These are phyloP conservation scores for Minunthozetes semirufus DNA, from an alignment of 2,888 invertebrate genomes.

Conservation along the genomic window DNA sequence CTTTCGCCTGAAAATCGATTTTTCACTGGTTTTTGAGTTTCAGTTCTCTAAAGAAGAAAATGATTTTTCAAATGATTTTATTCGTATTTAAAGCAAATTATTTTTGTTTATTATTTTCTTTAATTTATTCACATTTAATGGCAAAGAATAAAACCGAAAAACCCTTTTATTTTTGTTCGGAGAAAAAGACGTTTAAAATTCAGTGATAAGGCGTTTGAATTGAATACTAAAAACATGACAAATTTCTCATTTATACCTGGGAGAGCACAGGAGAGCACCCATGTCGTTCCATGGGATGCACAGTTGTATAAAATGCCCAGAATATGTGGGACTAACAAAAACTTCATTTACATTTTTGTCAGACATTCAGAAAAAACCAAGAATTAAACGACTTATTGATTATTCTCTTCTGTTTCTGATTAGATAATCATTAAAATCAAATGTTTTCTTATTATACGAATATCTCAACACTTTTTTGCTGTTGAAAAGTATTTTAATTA, in stretches of 20 bases:
- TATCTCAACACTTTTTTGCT: slow-evolving; percentile 9
- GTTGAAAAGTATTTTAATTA: not conserved
- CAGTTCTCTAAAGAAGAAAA: too few species aligned
- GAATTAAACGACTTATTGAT: not conserved
- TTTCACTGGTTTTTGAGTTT: too few species aligned
- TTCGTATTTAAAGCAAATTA: not conserved
- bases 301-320: too few species aligned
- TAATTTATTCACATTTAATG: too few species aligned
- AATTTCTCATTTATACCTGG: too few species aligned
- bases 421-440: not conserved
- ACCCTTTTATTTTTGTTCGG: not conserved
- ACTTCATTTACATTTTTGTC: not conserved
- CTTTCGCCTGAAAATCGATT: too few species aligned
- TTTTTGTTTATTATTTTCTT: not conserved
- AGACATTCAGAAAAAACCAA: not conserved
- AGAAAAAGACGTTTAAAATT: not conserved
- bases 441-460: not conserved
- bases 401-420: not conserved
- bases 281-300: too few species aligned
- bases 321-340: too few species aligned
- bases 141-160: not conserved
- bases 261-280: too few species aligned
- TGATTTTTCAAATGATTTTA: too few species aligned
- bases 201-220: not conserved
- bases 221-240: not conserved